Evolutionary conservation across 2,113 vertebrate species (phyloP), one percentile per base, ranked within the genome.

Genomic region (Corythaeola cristata): DNA sequence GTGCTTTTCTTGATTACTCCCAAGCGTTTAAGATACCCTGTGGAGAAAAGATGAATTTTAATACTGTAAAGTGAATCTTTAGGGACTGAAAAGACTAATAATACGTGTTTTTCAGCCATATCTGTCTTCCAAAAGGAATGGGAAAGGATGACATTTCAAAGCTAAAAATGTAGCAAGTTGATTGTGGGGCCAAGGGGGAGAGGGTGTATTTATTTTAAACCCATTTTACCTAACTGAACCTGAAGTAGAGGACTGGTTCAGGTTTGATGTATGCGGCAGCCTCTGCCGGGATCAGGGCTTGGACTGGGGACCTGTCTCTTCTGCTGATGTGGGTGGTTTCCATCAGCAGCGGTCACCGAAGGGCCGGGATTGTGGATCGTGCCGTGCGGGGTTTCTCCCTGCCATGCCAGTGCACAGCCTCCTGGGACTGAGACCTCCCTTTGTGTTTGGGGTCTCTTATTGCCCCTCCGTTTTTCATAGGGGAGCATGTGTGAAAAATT

Each of bases 391-490:
- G 10, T 49, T 50, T 63, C n/a, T 63, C 19, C 71, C 56, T 56
- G 49, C 12, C 4, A 1, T 15, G 17, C 20, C 2, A 1, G 3
- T 5, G 19, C 23, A 16, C 33, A 71, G 21, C 21, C 17, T 78
- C 21, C 39, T 58, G 80, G 44, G 37, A n/a, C 58, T 22, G 41
- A 72, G n/a, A 16, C 33, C 10, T 77, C 6, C 33, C 21, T 27
- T 52, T n/a, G n/a, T 26, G 24, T 30, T 7, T 41, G 30, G 45
- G 32, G 17, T 30, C 55, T 49, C 41, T 20, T 33, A 12, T 5
- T 24, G 28, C 68, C 39, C 12, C 6, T 49, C 12, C 8, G 2
- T 62, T 67, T 69, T 81, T 69, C 63, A 37, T 22, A 50, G n/a
- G 56, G 24, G 8, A 35, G 21, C 26, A 22, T 5, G 4, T 35